Evolutionary conservation across 2,888 invertebrate genomes (phyloP), one percentile per base, ranked within the genome.

Genomic region (Neoascia interrupta): DNA sequence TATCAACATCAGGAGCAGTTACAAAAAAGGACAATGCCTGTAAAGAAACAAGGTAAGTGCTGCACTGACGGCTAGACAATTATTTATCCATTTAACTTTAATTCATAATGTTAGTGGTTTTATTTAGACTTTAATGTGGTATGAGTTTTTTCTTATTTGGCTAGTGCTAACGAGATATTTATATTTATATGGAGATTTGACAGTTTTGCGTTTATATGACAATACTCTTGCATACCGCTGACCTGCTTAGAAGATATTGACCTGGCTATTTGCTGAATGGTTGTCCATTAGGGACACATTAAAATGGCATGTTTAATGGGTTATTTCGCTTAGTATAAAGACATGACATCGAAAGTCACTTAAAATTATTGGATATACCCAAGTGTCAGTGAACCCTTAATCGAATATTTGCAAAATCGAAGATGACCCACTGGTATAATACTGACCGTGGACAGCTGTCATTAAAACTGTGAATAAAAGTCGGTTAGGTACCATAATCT

Each of bases 1-100:
- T 47, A 61, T 66, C 28, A 64, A 63, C 63, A 53, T 39, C 43
- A 43, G 58, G 49, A 39, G 61, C 28, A 61, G 49, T 28, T 26
- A 53, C n/a, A 66, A 72, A 75, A 61, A 68, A 79, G 73, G 73
- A 79, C 73, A 93, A 94, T 87, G 83, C 83, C 83, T 82, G 83
- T 83, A 61, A 83, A 83, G 81, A 83, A 83, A 56, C 83, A 83
- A 83, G 83, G 83, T 84, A 82, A 81, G 73, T 82, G 81, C 47
- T 18, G 47, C 16, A 13, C 23, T 60, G 36, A 31, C 21, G 73
- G 53, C 54, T 73, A 66, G 73, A 72, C 73, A 61, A 79, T 73
- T 68, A 73, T 73, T 60, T 66, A 61, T 54, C 66, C 66, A 43
- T 79, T 79, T 61, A 61, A 54, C 23, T 47, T 41, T 15, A 43